phyloP scores from a whole-genome alignment of 2,888 invertebrate species.

The Microchrysa polita region DNA sequence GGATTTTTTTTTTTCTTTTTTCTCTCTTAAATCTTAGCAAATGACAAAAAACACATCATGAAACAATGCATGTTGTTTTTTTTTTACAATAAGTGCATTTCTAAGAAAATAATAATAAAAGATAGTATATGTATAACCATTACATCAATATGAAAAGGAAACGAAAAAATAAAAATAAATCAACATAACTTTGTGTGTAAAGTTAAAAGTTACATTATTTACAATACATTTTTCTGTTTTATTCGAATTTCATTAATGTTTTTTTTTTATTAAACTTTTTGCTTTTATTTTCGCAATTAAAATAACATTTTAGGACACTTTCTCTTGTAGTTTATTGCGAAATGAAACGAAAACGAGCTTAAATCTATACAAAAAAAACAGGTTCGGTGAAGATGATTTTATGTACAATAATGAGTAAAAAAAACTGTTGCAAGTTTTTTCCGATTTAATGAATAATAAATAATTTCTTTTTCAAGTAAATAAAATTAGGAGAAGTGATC shows the following conservation, averaged over 20 bases:
- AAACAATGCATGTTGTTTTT: constrained; percentile 16
- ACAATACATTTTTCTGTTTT: too few relatives aligned
- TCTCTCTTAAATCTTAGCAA: neutral
- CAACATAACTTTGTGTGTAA: neutral
- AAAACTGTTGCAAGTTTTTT: neutral
- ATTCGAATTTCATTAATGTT: constrained; percentile 23
- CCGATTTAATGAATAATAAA: constrained; percentile 23
- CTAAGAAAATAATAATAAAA: constrained; percentile 5
- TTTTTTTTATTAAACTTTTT: constrained; percentile 15
- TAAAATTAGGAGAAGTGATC: constrained; percentile 2
- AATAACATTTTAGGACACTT: too few relatives aligned
- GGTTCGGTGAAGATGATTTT: constrained; percentile 47
- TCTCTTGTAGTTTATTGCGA: too few relatives aligned
- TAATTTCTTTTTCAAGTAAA: constrained; percentile 12
- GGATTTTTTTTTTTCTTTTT: constrained; percentile 6
- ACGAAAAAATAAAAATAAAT: neutral
- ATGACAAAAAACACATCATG: constrained; percentile 7
- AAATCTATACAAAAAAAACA: constrained; percentile 12
- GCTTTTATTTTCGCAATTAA: too few relatives aligned
- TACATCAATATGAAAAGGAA: neutral
- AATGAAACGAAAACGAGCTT: neutral
- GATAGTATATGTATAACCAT: too few relatives aligned
- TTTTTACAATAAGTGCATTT: constrained; percentile 23
- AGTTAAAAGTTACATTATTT: neutral
- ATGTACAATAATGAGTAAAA: constrained; percentile 46